Base-by-base conservation (phyloP, 2,888 invertebrate genomes). In the Drosophila robusta region DNA sequence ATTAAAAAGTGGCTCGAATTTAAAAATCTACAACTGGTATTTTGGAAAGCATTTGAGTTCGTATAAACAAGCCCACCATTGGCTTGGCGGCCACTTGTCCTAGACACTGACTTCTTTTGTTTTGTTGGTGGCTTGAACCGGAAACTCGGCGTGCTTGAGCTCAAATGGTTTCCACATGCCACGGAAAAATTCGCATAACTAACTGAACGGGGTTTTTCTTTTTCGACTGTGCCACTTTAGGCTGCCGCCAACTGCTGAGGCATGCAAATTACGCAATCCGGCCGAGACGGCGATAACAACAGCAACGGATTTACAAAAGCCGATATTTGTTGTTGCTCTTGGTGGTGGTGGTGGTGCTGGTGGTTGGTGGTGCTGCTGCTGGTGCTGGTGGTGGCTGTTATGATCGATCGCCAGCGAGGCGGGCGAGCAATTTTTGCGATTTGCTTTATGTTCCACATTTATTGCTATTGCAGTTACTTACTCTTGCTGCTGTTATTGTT, bases 371-470 rank as follows among this genome's bases (percentile, higher is more conserved):
- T 54, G 49, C 26, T 57, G 34, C 8, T 42, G 50, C 12, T 78
- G 50, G 16, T 68, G 58, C 38, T 68, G 38, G n/a, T 46, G 36
- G 36, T 60, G 46, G 62, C 70, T 78, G 75, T 86, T 86, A 86
- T 86, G 85, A 86, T 86, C 88, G 85, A 86, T 87, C 86, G 85
- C 41, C 67, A 71, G 78, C 71, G 57, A 69, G 80, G 79, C 73
- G 71, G 80, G 86, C 63, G 61, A 65, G 76, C 70, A 80, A 72
- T 83, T 86, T 77, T 62, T 78, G 77, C 69, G 79, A 80, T 85
- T 85, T 85, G 81, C 78, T 86, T 85, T 86, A 86, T 87, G 88
- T 78, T 76, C 85, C 83, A 86, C 81, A 83, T 86, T 87, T 87
- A 80, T 74, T 64, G 78, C 69, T 72, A 78, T 81, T 79, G 72